Evolutionary conservation across 2,797 vertebrate species (phyloP), one percentile per base, ranked within the genome.

Genomic region (Sebastes kiyomatsui): DNA sequence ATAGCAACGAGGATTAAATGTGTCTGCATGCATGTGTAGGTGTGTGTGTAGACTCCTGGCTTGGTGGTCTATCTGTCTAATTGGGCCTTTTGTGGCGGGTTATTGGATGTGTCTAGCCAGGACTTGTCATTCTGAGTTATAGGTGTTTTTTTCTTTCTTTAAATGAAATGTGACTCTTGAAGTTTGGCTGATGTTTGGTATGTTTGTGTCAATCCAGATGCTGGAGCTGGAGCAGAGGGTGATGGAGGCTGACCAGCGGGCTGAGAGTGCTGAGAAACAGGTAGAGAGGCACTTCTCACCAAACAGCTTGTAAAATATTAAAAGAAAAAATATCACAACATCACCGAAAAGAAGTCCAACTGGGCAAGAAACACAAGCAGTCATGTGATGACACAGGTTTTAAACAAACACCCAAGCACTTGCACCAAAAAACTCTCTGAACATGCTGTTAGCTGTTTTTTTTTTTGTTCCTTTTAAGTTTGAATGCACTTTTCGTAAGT

Each of bases 221-320:
- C 97, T 97, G 85, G 97, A 99, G 88, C 83, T 99, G 94, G 97
- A 99, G 77, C 97, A 97, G 87, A 97, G 97, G 92, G 96, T 98
- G 89, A 91, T 91, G 2, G 97, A 99, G 88, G 96, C 98, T 3
- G 97, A 99, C 87, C 96, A 95, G 92, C 96, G 98, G 87, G 97
- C 97, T 4, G 97, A 98, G 69, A 95, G 94, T 3, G 97, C 98
- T 0, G 97, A 99, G 90, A 98, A 97, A 92, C 97, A 98, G 97
- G 97, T 99, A 95, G 20, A 69, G 1, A 4, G 2, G 3, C 13
- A 4, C n/a, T 13, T 52, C 9, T 35, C 22, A 10, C 25, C 14
- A 7, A 25, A 20, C 30, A 55, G 5, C 23, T 60, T 35, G 3
- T 61, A 2, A 28, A 68, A 58, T 20, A 8, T 56, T 42, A 20